Base-by-base conservation (phyloP, 2,113 vertebrate species). In the Phylloscopus whistleri region DNA sequence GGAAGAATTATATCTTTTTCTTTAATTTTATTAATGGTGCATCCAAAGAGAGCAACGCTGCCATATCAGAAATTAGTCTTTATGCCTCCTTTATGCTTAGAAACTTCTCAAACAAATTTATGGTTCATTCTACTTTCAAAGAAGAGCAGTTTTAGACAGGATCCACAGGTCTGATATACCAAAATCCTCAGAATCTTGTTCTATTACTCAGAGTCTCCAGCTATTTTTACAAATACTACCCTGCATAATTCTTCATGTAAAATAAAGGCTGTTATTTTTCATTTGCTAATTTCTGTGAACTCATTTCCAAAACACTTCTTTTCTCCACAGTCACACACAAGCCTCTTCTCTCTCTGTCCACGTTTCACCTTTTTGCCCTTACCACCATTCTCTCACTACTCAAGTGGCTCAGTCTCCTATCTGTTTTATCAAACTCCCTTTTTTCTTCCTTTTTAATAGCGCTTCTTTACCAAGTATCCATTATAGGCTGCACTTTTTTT, bases 371-470 rank as follows among this genome's bases (percentile, higher is more conserved):
- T 69, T 55, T 41, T 70, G 51, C 69, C 72, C 59, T 66, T 64
- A 44, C 21, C 51, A 18, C 28, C 23, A 53, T 84, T 76, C 7
- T 86, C 52, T 80, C 35, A 60, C 90, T 37, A 27, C 39, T 49
- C 48, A 18, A 70, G 60, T 39, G 49, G 43, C 69, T 75, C 84
- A 39, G 56, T 35, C 53, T 68, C 58, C 77, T 72, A 39, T 68
- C 77, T 93, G n/a, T 87, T 87, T 79, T 82, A 80, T 76, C 78
- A 91, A 85, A 87, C 81, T 81, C 80, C 37, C 49, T 28, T 68
- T 87, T 93, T 83, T 81, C 64, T 55, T 58, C 63, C 21, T 60
- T 72, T 43, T 73, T 81, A 68, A 55, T 35, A 83, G 77, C 0
- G 0, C 35, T 39, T 77, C 70, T 67, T n/a, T 67, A 82, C 46